Evolutionary conservation across 2,888 invertebrate species (phyloP), one percentile per base, ranked within the genome.

Genomic region (Acanthosepion lycidas): DNA sequence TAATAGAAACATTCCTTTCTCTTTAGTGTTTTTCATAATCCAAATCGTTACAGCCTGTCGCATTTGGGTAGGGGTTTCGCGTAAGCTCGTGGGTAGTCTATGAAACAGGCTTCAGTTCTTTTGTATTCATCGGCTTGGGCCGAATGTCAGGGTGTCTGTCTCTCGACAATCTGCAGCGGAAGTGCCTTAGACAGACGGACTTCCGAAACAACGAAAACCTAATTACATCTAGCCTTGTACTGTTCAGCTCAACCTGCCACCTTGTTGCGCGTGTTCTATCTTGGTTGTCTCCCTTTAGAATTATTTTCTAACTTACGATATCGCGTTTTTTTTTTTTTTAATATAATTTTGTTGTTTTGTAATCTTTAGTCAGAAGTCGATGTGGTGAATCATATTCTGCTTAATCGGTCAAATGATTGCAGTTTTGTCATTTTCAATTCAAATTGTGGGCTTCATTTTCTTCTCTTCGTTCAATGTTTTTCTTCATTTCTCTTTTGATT

Each of bases 171-270:
- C 78, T 78, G n/a, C 78, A n/a, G 78, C 78, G 78, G 78, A 78
- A 78, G 78, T 78, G 78, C n/a, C n/a, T 78, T n/a, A 78, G 78
- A 78, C 78, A 78, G 78, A 78, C 78, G 78, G n/a, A 78, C 78
- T 78, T 78, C 78, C 78, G 78, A 78, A 78, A 78, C 78, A 78
- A 78, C n/a, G 78, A 78, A 78, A 78, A 78, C 78, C 78, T 78
- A 78, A 78, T 78, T 78, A 78, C 78, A 78, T 78, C 78, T 33
- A 33, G 78, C 78, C n/a, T 78, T 18, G 15, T 33, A 33, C n/a
- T n/a, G n/a, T 33, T n/a, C 15, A 78, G n/a, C 78, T 15, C 78
- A 15, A n/a, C 12, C 78, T 78, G 78, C 33, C 78, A 78, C n/a
- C 78, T 78, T 33, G 78, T 78, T n/a, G n/a, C 78, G 6, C n/a